phyloP scores from a whole-genome alignment of 2,888 invertebrate genomes.

The Amphimallon solstitiale region DNA sequence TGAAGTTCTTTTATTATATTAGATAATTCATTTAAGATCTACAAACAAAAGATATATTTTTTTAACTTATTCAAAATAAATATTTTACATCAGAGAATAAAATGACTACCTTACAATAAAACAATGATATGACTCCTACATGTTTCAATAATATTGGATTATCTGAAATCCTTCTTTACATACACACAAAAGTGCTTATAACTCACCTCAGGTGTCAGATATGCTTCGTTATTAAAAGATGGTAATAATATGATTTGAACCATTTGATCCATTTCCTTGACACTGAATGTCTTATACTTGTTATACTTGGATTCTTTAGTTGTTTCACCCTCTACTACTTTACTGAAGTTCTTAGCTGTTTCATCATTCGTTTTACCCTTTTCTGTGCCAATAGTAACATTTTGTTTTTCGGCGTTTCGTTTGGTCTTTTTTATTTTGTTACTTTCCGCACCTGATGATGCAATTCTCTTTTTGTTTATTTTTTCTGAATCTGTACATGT shows the following conservation, averaged over 20 bases:
- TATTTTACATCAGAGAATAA: too few species aligned
- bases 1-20: conserved; percentile 73
- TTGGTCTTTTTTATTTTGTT: conserved; percentile 31
- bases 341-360: conserved; percentile 58
- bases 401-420: conserved; percentile 38
- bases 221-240: conserved; percentile 40
- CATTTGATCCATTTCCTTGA: conserved; percentile 68
- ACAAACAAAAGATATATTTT: conserved; percentile 51
- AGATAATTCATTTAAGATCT: conserved; percentile 82
- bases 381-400: conserved; percentile 43
- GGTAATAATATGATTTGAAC: conserved; percentile 69
- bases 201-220: conserved; percentile 44
- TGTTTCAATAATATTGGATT: too few species aligned
- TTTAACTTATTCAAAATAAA: too few species aligned
- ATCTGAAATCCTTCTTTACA: too few species aligned
- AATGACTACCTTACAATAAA: too few species aligned
- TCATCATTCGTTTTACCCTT: conserved; percentile 50
- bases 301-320: conserved; percentile 42
- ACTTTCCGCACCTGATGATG: conserved; percentile 38
- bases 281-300: conserved; percentile 66
- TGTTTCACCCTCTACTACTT: conserved; percentile 50
- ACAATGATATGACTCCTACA: conserved; percentile 5
- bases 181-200: background rate
- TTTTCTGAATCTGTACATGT: conserved; percentile 24
- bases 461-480: conserved; percentile 28